Conservation (phyloP, 2,113 vertebrate genomes). For the Hirundichthys speculiger region DNA sequence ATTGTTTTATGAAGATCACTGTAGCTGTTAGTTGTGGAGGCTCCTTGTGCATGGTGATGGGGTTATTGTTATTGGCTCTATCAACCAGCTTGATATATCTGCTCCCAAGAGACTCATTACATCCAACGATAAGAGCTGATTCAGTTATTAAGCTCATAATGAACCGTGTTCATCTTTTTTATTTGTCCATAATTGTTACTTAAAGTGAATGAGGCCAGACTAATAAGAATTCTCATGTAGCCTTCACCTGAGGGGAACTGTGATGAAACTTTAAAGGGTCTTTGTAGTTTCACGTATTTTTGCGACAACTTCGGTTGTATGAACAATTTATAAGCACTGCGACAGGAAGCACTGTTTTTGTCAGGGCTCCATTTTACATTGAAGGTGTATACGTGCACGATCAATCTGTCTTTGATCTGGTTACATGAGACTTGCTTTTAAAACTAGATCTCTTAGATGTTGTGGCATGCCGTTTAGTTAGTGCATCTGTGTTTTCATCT, state of each 20-base stretch:
- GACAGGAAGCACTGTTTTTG: no score
- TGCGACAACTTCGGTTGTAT: no score
- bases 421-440: no score
- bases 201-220: constrained; percentile 13
- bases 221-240: constrained; percentile 1
- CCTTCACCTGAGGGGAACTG: not conserved
- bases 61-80: constrained; percentile 27
- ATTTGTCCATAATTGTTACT: constrained; percentile 24
- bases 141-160: constrained; percentile 45
- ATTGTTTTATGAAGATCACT: constrained; percentile 30
- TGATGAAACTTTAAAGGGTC: no score
- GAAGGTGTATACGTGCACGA: no score
- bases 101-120: constrained; percentile 50
- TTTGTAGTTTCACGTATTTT: not conserved
- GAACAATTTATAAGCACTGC: no score
- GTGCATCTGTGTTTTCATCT: no score
- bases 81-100: constrained; percentile 50
- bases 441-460: no score
- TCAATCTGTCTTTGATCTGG: no score
- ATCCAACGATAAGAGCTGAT: constrained; percentile 30
- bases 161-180: constrained; percentile 43
- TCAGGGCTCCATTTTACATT: no score
- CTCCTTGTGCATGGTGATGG: constrained; percentile 14
- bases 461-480: no score
- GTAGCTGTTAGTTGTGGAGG: constrained; percentile 12